phyloP scores from a whole-genome alignment of 2,888 invertebrate genomes.

The Drosophila paracracens region DNA sequence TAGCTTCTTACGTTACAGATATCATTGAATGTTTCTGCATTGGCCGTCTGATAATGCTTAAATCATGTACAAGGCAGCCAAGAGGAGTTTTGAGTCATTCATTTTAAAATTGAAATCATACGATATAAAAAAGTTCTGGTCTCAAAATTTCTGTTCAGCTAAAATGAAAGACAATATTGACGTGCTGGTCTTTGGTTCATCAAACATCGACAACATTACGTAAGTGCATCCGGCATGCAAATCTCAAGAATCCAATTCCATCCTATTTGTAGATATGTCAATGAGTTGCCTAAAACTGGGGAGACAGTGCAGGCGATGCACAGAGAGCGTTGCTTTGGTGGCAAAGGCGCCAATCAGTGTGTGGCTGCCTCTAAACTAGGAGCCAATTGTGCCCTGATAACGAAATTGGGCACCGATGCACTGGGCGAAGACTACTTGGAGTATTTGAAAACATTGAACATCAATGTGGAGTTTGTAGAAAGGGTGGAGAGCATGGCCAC shows the following conservation, averaged over 20 bases:
- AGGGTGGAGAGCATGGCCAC: conserved; percentile 85
- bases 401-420: conserved; percentile 94
- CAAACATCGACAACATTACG: conserved; percentile 94
- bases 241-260: neutral
- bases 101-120: conserved; percentile 20
- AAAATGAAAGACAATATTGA: conserved; percentile 58
- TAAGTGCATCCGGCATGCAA: conserved; percentile 79
- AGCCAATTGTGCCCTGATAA: conserved; percentile 91
- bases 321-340: conserved; percentile 95
- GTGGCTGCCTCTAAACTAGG: conserved; percentile 95
- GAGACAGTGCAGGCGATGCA: conserved; percentile 93
- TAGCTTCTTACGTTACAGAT: neutral
- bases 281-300: conserved; percentile 92
- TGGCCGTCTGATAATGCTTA: neutral
- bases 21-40: neutral
- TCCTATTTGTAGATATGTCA: conserved; percentile 89
- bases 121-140: neutral
- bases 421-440: conserved; percentile 93
- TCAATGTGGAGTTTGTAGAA: conserved; percentile 87
- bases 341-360: conserved; percentile 99
- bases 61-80: neutral
- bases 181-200: conserved; percentile 91
- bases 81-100: conserved; percentile 18
- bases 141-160: neutral
- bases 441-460: conserved; percentile 88